These are phyloP conservation scores for Bathynomus jamesi DNA, from an alignment of 1,140 invertebrate species.

Conservation along the genomic window DNA sequence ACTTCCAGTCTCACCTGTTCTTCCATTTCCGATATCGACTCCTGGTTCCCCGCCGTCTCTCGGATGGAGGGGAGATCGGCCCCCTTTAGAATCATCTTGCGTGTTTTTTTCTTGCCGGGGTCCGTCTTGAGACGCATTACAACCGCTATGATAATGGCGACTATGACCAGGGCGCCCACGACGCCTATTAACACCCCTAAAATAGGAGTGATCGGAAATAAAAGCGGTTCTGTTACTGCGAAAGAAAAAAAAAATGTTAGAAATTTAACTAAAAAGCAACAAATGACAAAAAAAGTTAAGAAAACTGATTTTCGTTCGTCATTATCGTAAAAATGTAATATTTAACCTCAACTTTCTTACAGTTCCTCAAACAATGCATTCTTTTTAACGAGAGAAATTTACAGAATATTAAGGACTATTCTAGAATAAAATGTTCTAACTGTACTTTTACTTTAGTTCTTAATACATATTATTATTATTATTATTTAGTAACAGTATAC, in stretches of 20 bases:
- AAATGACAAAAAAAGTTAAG: too few relatives aligned
- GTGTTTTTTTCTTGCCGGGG: constrained; percentile 5
- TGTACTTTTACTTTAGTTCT: too few relatives aligned
- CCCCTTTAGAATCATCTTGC: constrained; percentile 46
- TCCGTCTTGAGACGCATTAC: constrained; percentile 55
- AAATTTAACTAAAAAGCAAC: too few relatives aligned
- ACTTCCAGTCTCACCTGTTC: constrained; percentile 61
- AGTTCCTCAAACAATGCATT: too few relatives aligned
- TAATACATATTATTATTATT: too few relatives aligned
- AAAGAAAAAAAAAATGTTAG: not conserved
- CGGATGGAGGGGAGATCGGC: constrained; percentile 49
- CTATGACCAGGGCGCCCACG: constrained; percentile 57
- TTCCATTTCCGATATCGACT: constrained; percentile 52
- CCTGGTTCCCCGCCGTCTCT: constrained; percentile 53
- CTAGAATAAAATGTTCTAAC: too few relatives aligned
- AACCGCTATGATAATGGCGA: constrained; percentile 60
- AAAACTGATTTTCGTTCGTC: too few relatives aligned
- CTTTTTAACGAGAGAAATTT: too few relatives aligned
- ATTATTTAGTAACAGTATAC: too few relatives aligned
- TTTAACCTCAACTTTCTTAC: too few relatives aligned
- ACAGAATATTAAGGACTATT: too few relatives aligned
- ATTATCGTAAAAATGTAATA: too few relatives aligned
- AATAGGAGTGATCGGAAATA: constrained; percentile 62
- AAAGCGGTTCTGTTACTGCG: not conserved
- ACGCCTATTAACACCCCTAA: constrained; percentile 64